Percentiles rank a stretch among this genome's conserved stretches.
Conservation (phyloP, 2,797 vertebrate genomes). For the Tarsius wallacei region DNA sequence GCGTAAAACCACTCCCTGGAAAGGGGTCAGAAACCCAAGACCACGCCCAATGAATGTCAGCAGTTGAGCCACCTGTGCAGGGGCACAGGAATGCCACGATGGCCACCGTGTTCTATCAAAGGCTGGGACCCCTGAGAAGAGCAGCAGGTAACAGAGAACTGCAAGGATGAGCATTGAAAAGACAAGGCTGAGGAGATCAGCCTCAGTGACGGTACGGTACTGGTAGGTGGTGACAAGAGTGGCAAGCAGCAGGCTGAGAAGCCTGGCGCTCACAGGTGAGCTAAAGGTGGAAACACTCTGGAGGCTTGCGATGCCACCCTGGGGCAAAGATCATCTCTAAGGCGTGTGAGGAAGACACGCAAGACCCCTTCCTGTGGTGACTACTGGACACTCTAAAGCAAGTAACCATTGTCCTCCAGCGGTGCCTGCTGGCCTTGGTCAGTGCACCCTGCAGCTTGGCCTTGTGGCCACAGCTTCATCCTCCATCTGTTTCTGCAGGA, state of each 20-base stretch:
- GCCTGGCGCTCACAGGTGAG: not conserved
- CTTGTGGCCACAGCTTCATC: too few species aligned
- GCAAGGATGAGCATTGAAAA: not conserved
- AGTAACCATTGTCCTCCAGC: not conserved
- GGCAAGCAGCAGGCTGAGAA: not conserved
- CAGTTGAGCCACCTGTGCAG: rapidly evolving
- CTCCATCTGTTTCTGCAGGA: not conserved
- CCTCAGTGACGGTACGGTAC: not conserved
- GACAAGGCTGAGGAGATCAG: not conserved
- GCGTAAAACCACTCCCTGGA: not conserved
- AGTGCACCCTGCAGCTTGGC: too few species aligned
- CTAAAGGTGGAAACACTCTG: not conserved
- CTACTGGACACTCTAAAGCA: too few species aligned
- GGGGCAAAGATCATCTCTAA: not conserved
- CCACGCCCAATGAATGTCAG: not conserved
- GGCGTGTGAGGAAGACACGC: not conserved
- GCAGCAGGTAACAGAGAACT: not conserved
- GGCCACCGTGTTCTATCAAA: not conserved
- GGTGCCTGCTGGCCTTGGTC: not conserved
- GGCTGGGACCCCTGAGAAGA: not conserved
- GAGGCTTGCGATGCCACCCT: not conserved
- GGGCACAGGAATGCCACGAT: not conserved
- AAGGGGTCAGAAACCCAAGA: not conserved
- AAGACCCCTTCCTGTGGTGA: not conserved
- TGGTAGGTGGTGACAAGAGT: rapidly evolving